phyloP scores from a whole-genome alignment of 2,113 vertebrate species.

The Uria aalge region DNA sequence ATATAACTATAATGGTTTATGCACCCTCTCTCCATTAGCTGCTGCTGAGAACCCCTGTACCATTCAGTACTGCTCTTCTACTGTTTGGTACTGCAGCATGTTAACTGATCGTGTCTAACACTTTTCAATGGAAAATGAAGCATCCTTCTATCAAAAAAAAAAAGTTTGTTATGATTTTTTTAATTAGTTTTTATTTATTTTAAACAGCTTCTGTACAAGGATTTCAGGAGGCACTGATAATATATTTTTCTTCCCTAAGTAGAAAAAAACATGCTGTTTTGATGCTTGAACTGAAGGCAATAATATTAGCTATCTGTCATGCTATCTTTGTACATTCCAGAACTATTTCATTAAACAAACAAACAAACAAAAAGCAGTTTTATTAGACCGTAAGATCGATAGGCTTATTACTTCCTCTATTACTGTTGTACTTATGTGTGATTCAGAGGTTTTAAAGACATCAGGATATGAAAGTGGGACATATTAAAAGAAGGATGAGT shows the following conservation, averaged over 20 bases:
- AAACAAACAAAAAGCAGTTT: background rate
- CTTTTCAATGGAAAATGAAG: background rate
- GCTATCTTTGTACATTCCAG: background rate
- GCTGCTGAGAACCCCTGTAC: background rate
- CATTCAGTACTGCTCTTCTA: background rate
- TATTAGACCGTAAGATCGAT: background rate
- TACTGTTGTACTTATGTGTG: background rate
- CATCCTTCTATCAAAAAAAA: background rate
- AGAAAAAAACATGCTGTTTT: background rate
- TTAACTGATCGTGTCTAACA: background rate
- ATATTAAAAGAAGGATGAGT: background rate
- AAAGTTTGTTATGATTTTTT: background rate
- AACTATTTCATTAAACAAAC: background rate
- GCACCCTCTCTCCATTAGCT: background rate
- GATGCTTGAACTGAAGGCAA: background rate
- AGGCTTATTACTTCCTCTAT: background rate
- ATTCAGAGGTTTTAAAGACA: background rate
- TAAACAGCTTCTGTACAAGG: background rate
- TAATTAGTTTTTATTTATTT: background rate
- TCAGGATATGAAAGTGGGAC: background rate
- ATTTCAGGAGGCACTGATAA: background rate
- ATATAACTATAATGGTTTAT: background rate
- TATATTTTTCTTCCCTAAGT: background rate
- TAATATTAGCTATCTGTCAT: background rate
- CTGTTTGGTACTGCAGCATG: rapidly evolving